These are phyloP conservation scores for Camarhynchus parvulus DNA, from an alignment of 2,113 vertebrate genomes.

Conservation along the genomic window DNA sequence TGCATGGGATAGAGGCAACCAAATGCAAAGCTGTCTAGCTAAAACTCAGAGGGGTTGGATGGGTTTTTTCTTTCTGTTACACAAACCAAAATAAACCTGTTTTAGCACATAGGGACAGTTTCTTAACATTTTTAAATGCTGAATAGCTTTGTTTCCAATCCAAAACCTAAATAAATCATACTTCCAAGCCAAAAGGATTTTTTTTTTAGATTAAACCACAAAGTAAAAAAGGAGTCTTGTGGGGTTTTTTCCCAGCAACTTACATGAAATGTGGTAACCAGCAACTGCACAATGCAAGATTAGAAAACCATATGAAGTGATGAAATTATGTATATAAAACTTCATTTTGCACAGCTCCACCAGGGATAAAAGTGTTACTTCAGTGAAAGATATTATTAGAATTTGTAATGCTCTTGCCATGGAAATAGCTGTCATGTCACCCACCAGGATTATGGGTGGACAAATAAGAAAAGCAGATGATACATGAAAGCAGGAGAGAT, in stretches of 20 bases:
- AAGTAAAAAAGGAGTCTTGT: neutral
- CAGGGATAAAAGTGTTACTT: slow-evolving; percentile 18
- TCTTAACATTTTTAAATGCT: neutral
- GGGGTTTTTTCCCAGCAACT: neutral
- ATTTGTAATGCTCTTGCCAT: slow-evolving; percentile 39
- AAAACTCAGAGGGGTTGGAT: neutral
- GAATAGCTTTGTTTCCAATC: neutral
- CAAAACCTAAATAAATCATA: neutral
- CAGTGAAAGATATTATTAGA: slow-evolving; percentile 44
- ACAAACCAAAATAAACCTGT: neutral
- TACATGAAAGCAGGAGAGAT: slow-evolving; percentile 17
- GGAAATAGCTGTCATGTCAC: slow-evolving; percentile 54
- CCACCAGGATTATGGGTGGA: slow-evolving; percentile 39
- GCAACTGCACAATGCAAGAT: neutral
- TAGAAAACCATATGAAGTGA: neutral
- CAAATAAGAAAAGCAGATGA: slow-evolving; percentile 42
- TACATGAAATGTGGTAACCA: neutral
- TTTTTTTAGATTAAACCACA: neutral
- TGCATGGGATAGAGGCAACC: neutral
- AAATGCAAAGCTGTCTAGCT: neutral
- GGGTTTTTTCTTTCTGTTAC: neutral
- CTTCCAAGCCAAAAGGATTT: neutral
- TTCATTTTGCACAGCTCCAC: neutral
- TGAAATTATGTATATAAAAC: neutral
- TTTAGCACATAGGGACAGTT: neutral